Evolutionary conservation across 92 coral and sea anemone genomes (phyloP).

Genomic region (Siderastrea radians): DNA sequence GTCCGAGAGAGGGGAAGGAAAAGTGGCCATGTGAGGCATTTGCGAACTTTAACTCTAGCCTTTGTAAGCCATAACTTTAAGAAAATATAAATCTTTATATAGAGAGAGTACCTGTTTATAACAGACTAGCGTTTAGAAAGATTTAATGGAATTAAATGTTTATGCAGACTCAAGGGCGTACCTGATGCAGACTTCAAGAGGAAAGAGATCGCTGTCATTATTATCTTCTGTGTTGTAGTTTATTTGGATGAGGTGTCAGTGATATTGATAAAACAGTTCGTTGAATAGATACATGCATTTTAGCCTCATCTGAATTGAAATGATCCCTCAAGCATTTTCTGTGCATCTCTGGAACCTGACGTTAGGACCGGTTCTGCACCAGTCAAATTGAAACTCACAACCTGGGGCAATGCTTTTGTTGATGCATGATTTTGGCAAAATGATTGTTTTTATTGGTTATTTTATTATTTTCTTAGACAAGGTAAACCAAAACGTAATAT

Average conservation of each 20-base stretch:
- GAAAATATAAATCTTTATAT: neutral
- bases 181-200: neutral
- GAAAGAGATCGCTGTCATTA: neutral
- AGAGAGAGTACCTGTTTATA: constrained; percentile 1
- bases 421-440: constrained; percentile 12
- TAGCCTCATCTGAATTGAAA: constrained; percentile 30
- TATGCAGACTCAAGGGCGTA: neutral
- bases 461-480: constrained; percentile 9
- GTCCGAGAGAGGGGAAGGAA: neutral
- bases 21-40: neutral
- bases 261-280: constrained; percentile 18
- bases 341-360: constrained; percentile 30
- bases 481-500: constrained; percentile 26
- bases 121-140: neutral
- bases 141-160: neutral
- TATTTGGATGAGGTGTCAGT: neutral
- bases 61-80: neutral
- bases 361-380: neutral
- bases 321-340: constrained; percentile 32
- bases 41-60: neutral
- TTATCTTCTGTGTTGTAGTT: neutral
- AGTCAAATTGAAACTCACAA: neutral
- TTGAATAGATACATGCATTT: constrained; percentile 20
- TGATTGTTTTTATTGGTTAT: constrained; percentile 36
- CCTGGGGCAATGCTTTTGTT: neutral